Base-by-base conservation (phyloP, 2,888 invertebrate species). In the Allacma fusca region DNA sequence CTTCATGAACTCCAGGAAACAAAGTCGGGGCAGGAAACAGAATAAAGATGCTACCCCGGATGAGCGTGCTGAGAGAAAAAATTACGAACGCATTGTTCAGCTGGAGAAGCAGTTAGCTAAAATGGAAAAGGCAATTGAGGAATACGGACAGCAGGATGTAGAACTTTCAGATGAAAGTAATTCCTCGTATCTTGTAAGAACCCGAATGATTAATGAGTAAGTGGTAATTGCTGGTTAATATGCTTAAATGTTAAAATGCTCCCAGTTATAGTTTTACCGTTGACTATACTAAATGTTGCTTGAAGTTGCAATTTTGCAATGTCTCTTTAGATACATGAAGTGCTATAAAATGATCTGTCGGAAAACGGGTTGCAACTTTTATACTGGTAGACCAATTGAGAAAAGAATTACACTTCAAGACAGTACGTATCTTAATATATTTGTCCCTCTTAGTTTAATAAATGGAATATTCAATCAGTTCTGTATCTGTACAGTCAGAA, bases 321-420 rank as follows among this genome's bases (percentile, higher is more conserved):
- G n/a, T n/a, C n/a, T 12, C 26, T 29, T 1, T 29, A 72, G 72
- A n/a, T 72, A 72, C 34, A 59, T 57, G 57, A 21, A 72, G 28
- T 13, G 19, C 19, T 72, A 72, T 29, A 59, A 59, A 21, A 2
- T 59, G 21, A 24, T 72, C 9, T 72, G 72, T 21, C 23, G 59
- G 16, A 50, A n/a, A 28, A 29, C 21, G 12, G 59, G 59, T 13
- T 57, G 59, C 26, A 72, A 57, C 19, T 59, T 5, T 24, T 59
- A 59, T 24, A 72, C 72, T 59, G 72, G 72, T 24, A 44, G 72
- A 44, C 72, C 72, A 21, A 59, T 72, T 29, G 72, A 72, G 23
- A 72, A 72, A 21, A 26, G 29, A 9, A 24, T 72, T 7, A 72
- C 28, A 29, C 21, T 72, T 1, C 1, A 21, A 21, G 59, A n/a